phyloP scores from a whole-genome alignment of 2,797 vertebrate species.

The Nothura maculosa region DNA sequence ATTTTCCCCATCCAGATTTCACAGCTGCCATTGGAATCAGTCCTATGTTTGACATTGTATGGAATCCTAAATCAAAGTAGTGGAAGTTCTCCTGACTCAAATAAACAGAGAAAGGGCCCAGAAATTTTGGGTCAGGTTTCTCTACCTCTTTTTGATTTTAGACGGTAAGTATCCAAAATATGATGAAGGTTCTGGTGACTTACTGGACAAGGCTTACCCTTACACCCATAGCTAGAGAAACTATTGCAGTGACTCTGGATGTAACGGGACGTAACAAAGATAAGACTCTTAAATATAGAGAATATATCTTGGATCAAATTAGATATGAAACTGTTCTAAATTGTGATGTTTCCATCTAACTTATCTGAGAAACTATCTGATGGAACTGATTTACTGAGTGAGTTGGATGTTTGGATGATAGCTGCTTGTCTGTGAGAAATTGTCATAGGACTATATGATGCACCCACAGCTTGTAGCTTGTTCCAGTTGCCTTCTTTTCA shows the following conservation, averaged over 20 bases:
- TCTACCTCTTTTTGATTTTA: slow-evolving; percentile 94
- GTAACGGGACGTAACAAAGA: neutral
- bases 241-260: neutral
- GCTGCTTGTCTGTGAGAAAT: neutral
- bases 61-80: slow-evolving; percentile 93
- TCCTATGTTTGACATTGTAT: slow-evolving; percentile 91
- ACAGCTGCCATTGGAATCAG: slow-evolving; percentile 93
- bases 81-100: slow-evolving; percentile 93
- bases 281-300: neutral
- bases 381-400: neutral
- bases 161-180: slow-evolving; percentile 84
- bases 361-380: neutral
- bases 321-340: neutral
- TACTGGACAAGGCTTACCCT: neutral
- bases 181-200: neutral
- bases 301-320: neutral
- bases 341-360: neutral
- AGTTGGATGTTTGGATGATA: neutral
- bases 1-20: slow-evolving; percentile 96
- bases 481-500: neutral
- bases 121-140: slow-evolving; percentile 94
- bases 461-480: neutral
- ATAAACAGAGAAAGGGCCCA: slow-evolving; percentile 93
- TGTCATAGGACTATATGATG: neutral
- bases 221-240: neutral